Conservation (phyloP, 2,888 invertebrate genomes). For the Branchipolynoe longqiensis region DNA sequence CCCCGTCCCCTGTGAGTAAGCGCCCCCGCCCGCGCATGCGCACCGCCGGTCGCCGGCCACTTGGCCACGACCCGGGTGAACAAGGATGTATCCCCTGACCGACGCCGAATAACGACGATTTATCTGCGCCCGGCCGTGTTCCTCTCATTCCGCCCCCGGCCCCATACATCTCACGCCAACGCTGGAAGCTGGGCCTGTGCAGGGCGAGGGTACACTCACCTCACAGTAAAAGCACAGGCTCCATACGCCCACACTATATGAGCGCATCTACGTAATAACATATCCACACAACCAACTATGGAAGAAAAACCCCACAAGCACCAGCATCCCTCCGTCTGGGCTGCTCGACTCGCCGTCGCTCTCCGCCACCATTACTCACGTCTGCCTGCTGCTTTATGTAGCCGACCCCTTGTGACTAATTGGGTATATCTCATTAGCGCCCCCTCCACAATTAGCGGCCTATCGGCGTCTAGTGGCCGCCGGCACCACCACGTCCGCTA, state of each 20-base stretch:
- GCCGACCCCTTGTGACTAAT: slow-evolving; percentile 20
- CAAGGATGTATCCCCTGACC: slow-evolving; percentile 32
- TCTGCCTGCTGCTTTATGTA: background rate
- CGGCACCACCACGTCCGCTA: too few species aligned
- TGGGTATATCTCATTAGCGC: slow-evolving; percentile 48
- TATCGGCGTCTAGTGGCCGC: background rate
- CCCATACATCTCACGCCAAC: background rate
- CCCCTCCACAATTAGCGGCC: slow-evolving; percentile 15
- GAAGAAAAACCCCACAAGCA: too few species aligned
- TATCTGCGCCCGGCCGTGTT: slow-evolving; percentile 26
- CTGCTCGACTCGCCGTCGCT: background rate
- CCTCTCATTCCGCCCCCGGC: background rate
- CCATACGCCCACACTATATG: too few species aligned
- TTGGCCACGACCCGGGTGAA: slow-evolving; percentile 22
- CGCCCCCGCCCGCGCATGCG: background rate
- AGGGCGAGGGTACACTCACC: too few species aligned
- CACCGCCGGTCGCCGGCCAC: background rate
- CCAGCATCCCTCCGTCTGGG: too few species aligned
- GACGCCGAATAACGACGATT: slow-evolving; percentile 37
- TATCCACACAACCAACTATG: too few species aligned
- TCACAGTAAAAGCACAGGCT: too few species aligned
- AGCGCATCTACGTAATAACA: too few species aligned
- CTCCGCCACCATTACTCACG: background rate
- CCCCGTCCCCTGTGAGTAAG: slow-evolving; percentile 25
- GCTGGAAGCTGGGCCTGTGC: background rate